Conservation (phyloP, 1,140 invertebrate genomes). For the Bombus affinis region DNA sequence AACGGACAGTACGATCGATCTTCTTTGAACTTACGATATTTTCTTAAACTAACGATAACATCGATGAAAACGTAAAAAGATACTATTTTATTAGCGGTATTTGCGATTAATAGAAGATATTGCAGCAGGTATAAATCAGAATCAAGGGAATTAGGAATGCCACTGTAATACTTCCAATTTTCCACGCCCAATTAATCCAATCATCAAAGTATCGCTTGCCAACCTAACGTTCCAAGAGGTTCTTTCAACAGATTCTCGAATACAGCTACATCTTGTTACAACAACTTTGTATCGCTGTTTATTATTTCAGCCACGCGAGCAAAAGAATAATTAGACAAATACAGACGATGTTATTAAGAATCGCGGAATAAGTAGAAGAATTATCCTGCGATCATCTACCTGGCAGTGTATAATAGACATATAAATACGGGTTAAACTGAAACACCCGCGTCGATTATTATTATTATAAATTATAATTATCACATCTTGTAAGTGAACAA, state of each 20-base stretch:
- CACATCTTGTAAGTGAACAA: not conserved
- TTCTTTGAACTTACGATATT: too few relatives aligned
- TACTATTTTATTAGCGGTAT: not conserved
- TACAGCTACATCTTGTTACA: not conserved
- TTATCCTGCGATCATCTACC: not conserved
- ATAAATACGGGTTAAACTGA: not conserved
- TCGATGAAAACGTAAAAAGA: not conserved
- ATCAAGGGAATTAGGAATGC: not conserved
- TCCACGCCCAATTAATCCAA: constrained; percentile 7
- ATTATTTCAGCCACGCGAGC: too few relatives aligned
- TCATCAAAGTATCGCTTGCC: not conserved
- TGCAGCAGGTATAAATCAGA: not conserved
- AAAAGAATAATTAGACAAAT: too few relatives aligned
- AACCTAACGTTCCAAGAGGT: not conserved
- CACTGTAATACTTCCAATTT: not conserved
- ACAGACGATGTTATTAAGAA: not conserved
- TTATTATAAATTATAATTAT: not conserved
- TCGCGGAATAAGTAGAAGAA: too few relatives aligned
- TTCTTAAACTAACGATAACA: too few relatives aligned
- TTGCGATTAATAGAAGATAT: too few relatives aligned
- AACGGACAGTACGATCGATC: too few relatives aligned
- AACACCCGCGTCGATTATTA: not conserved
- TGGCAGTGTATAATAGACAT: too few relatives aligned
- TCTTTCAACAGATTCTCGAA: not conserved
- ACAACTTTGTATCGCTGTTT: too few relatives aligned